Percentiles rank a stretch among this genome's conserved stretches.
Evolutionary conservation across 2,797 vertebrate species (phyloP).

Genomic region (Anomalospiza imberbis): DNA sequence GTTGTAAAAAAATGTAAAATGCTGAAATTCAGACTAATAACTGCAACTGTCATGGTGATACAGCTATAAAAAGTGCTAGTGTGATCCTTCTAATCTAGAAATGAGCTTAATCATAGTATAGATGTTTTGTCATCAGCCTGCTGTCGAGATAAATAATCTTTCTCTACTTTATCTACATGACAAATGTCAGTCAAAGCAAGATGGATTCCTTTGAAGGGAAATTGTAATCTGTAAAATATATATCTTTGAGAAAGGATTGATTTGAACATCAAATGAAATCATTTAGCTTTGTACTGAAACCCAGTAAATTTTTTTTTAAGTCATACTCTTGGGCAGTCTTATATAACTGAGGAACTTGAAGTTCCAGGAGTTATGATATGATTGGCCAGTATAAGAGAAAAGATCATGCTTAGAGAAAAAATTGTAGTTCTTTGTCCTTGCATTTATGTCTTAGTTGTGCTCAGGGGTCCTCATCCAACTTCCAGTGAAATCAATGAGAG

Average conservation of each 20-base stretch:
- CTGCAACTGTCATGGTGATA: neutral
- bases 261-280: neutral
- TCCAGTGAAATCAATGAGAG: neutral
- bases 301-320: neutral
- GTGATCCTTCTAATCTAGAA: conserved; percentile 6
- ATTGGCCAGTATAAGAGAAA: neutral
- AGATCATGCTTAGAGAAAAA: neutral
- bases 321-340: neutral
- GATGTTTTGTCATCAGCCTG: neutral
- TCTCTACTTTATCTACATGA: neutral
- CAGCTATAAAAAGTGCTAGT: neutral
- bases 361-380: neutral
- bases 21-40: neutral
- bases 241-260: neutral
- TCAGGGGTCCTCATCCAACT: neutral
- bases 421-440: neutral
- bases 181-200: conserved; percentile 37
- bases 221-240: neutral
- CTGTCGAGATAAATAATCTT: conserved; percentile 6
- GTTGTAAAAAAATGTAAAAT: neutral
- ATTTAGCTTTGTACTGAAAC: neutral
- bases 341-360: neutral
- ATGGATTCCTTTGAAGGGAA: neutral
- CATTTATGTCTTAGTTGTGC: neutral
- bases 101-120: conserved; percentile 37